Evolutionary conservation across 2,797 vertebrate species (phyloP).

Genomic region (Dipus sagitta): DNA sequence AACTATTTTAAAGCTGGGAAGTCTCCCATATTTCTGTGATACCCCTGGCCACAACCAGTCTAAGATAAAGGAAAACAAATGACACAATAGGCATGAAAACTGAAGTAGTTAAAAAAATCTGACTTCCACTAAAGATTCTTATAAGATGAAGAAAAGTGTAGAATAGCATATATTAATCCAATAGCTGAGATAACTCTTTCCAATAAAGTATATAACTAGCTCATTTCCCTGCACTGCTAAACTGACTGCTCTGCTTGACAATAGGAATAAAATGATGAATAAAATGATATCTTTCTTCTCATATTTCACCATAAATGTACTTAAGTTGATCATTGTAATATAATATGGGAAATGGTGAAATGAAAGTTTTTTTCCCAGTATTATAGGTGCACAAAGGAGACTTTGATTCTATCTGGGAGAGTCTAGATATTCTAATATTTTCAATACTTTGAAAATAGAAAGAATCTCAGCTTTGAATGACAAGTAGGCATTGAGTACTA

Average conservation of each 20-base stretch:
- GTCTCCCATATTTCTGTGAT: neutral
- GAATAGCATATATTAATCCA: neutral
- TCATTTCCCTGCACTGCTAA: neutral
- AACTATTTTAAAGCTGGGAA: neutral
- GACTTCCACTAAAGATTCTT: neutral
- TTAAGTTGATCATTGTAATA: neutral
- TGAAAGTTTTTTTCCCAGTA: neutral
- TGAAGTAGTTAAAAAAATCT: neutral
- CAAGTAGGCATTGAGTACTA: neutral
- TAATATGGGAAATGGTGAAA: neutral
- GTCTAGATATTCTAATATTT: no score
- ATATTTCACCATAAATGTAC: neutral
- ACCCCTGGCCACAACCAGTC: neutral
- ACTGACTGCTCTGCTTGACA: neutral
- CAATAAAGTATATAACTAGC: neutral
- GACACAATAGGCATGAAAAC: neutral
- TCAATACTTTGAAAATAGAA: neutral
- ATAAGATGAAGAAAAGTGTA: neutral
- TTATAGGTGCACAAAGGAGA: neutral
- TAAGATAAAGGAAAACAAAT: neutral
- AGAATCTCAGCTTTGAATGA: neutral
- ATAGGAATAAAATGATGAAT: neutral
- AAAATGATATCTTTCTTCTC: neutral
- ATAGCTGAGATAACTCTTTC: neutral
- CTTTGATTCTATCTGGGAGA: neutral